Evolutionary conservation across 2,113 vertebrate genomes (phyloP), one percentile per base, ranked within the genome.

Genomic region (Fregetta grallaria): DNA sequence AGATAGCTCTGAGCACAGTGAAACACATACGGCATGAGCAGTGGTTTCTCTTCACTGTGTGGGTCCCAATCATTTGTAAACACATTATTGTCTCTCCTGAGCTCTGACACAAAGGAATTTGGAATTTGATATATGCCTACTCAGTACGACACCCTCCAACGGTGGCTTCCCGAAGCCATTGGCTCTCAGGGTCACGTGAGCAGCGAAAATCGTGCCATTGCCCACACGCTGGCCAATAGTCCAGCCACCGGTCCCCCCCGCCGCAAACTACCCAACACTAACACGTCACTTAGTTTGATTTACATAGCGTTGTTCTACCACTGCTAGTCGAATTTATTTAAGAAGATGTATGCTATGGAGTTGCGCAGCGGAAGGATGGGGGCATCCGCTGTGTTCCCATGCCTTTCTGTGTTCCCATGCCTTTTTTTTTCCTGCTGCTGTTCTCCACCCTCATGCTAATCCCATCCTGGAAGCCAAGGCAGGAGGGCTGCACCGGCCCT

Each of bases 61-160:
- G 81, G 85, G 55, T 94, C 74, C 90, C 92, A 92, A 87, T 42
- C 50, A 95, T 96, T 94, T 97, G 95, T 95, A 97, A 97, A 97
- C 93, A 96, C 50, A n/a, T 79, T 90, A 95, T 90, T 94, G 90
- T 94, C 92, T 88, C 91, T 96, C 85, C 85, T 96, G 82, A 93
- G 93, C 93, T 96, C 89, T 92, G 95, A 95, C 94, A 92, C 95
- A 91, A 96, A 98, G 91, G 95, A 95, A 96, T 95, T 95, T 91
- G 94, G 97, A 97, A 94, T 80, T 92, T 84, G 78, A 61, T 93
- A 76, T 90, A 92, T 73, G 62, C 94, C 94, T 90, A 26, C 91
- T 95, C 77, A 34, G 83, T 70, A 80, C 19, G 63, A 67, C 90
- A 95, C 73, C 74, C 79, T 77, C 91, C 58, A 62, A 58, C 26